Evolutionary conservation across 2,797 vertebrate species (phyloP), one percentile per base, ranked within the genome.

Genomic region (Anniella stebbinsi): DNA sequence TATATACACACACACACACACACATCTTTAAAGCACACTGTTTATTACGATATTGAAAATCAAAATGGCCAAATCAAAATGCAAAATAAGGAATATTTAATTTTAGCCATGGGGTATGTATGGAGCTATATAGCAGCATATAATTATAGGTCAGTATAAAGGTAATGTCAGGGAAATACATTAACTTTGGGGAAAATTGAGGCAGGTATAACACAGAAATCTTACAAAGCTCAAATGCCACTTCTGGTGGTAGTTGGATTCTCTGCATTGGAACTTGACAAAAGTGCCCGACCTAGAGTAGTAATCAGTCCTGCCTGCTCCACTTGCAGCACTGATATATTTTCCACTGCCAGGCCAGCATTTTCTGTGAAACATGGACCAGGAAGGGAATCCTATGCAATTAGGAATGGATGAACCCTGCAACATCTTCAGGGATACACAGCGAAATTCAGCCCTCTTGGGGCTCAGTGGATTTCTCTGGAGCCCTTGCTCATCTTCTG

Each of bases 61-160:
- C 36, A 45, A 28, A 89, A 85, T 78, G 66, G 21, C 8, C 36
- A 89, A 33, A 60, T 80, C 21, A 69, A 67, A 41, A 57, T 45
- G 82, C 33, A 17, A 89, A 86, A 63, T 23, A 76, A 84, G 41
- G 33, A 67, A 18, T 80, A 60, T 69, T 80, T 80, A 57, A 78
- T 89, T 89, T 84, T 78, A 70, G 48, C 54, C 21, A 72, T 45
- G 45, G 38, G 2, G 8, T 66, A 21, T 66, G 45, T 57, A 69
- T 54, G 48, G 66, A 70, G 48, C 63, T 23, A 3, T 80, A 30
- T 38, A 70, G 28, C 36, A 38, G 15, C 85, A n/a, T 72, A 51
- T 78, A 76, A 89, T 89, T 70, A 77, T 67, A n/a, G 80, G 25
- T 23, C 38, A 73, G 51, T 77, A n/a, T 86, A 72, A 89, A 33